These are phyloP conservation scores for Beaufortia kweichowensis DNA, from an alignment of 2,113 vertebrate species.

Conservation along the genomic window DNA sequence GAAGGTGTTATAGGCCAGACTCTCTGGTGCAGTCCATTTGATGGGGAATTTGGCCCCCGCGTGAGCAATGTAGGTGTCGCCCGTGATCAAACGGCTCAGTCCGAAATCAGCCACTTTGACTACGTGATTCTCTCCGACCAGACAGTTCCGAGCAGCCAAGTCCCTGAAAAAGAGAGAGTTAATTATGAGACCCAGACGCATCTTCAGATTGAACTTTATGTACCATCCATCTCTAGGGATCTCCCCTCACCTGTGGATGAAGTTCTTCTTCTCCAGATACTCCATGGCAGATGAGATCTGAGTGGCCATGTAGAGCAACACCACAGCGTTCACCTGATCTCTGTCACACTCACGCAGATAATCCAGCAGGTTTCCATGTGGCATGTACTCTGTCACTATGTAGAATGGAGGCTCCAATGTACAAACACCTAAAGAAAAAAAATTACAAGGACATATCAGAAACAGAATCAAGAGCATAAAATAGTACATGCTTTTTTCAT, in stretches of 20 bases:
- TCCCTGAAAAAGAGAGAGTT: constrained; percentile 79
- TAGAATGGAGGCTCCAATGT: constrained; percentile 97
- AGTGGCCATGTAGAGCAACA: constrained; percentile 97
- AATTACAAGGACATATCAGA: not conserved
- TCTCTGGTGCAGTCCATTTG: constrained; percentile 98
- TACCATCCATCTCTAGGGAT: not conserved
- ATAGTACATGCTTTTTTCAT: no score
- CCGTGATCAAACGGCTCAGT: constrained; percentile 94
- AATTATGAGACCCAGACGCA: no score
- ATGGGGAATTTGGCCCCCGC: constrained; percentile 99
- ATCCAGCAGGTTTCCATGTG: constrained; percentile 93
- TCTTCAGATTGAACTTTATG: no score
- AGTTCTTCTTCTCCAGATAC: constrained; percentile 98
- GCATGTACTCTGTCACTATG: constrained; percentile 99
- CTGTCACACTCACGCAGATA: constrained; percentile 94
- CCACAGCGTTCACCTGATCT: constrained; percentile 94
- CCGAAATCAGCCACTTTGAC: constrained; percentile 99
- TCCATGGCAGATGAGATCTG: constrained; percentile 99
- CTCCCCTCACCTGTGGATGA: constrained; percentile 87
- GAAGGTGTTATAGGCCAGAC: constrained; percentile 98
- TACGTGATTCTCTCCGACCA: constrained; percentile 96
- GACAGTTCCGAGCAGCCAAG: constrained; percentile 94
- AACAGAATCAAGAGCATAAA: not conserved
- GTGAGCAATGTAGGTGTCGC: constrained; percentile 98
- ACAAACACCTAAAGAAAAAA: constrained; percentile 92